A percentile compares a stretch with the other conserved stretches of the same genome.
These are phyloP conservation scores for Neodon shergylaensis DNA, from an alignment of 2,113 vertebrate species.

Conservation along the genomic window DNA sequence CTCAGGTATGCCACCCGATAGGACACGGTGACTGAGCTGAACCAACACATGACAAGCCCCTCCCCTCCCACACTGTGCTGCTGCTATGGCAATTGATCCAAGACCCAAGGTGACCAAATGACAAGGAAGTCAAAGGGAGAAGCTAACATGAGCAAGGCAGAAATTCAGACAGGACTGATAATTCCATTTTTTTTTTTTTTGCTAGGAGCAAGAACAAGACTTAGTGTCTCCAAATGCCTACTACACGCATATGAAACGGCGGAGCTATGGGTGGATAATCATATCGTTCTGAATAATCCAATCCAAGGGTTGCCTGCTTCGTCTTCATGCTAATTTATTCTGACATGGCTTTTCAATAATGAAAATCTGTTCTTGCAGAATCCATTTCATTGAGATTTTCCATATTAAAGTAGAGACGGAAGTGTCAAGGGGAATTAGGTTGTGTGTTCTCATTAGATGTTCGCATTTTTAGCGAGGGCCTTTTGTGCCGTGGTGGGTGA, in stretches of 20 bases:
- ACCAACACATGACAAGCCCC: background rate
- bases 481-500: background rate
- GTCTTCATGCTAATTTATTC: slow-evolving; percentile 81
- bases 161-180: background rate
- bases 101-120: background rate
- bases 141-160: slow-evolving; percentile 25
- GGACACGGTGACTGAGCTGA: background rate
- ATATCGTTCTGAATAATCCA: slow-evolving; percentile 75
- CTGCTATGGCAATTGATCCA: background rate
- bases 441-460: slow-evolving; percentile 8
- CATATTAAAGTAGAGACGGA: slow-evolving; percentile 75
- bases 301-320: slow-evolving; percentile 65
- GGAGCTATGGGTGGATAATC: slow-evolving; percentile 64
- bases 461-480: slow-evolving; percentile 32
- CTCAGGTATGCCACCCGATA: background rate
- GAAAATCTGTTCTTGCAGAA: slow-evolving; percentile 78
- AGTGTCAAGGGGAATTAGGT: slow-evolving; percentile 74
- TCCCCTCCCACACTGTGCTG: background rate
- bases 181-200: slow-evolving; percentile 14
- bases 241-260: slow-evolving; percentile 59
- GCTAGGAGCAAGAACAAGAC: slow-evolving; percentile 32
- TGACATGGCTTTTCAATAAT: slow-evolving; percentile 79
- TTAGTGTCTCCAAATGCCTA: slow-evolving; percentile 40
- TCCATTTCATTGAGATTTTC: slow-evolving; percentile 77
- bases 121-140: background rate